Base-by-base conservation (phyloP, 2,888 invertebrate species). In the Onchidella celtica region DNA sequence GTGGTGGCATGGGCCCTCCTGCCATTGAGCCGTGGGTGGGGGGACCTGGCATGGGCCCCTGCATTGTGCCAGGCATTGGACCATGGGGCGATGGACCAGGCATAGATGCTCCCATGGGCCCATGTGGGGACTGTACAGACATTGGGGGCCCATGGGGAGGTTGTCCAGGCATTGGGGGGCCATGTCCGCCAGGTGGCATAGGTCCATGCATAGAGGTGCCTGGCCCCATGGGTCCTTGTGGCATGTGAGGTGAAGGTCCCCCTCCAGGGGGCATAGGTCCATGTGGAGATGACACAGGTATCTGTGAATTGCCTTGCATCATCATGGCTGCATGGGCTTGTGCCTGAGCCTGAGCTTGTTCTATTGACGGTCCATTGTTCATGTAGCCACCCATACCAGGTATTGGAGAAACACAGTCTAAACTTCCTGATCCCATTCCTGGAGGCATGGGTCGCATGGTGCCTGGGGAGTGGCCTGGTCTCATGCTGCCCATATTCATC, bases 71-170 rank as follows among this genome's bases (percentile, higher is more conserved):
- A 63, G 86, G 79, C 59, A 77, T 77, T 72, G 85, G 74, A 0
- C 79, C 73, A 74, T 82, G 68, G 77, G 81, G 61, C 24, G 79
- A 75, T 74, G 77, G 61, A 63, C 84, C 70, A 24, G 72, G 66
- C 3, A 86, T 87, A 85, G 85, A 85, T 55, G 85, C 88, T 40
- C 87, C 86, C 84, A 85, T 86, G 34, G 87, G 83, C 55, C 86
- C 86, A n/a, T 81, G 86, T 27, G 79, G 70, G 14, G 79, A 40
- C 17, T 55, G 72, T 32, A 40, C 63, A 38, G 79, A 4, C 70
- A 72, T 63, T 29, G 72, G 47, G 24, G 61, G 47, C n/a, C 59
- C 57, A 29, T 69, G 38, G 75, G 36, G 83, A 11, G 69, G 75
- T 74, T 83, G 85, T 74, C 57, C 86, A 79, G 24, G 85, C 83